These are phyloP conservation scores for Drosophila quinaria DNA, from an alignment of 2,888 invertebrate genomes.

Conservation along the genomic window DNA sequence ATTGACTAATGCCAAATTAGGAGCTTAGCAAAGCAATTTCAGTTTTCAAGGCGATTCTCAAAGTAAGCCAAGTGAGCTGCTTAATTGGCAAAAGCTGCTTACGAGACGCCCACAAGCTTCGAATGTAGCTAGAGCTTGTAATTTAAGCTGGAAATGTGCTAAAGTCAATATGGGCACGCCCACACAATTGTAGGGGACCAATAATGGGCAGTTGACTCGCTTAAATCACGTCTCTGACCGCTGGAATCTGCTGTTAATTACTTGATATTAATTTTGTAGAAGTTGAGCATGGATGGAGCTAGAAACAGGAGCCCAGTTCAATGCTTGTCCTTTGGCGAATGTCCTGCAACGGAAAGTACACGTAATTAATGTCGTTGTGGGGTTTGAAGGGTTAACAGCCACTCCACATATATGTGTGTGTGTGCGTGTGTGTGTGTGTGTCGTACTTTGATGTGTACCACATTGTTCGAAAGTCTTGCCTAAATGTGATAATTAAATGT, in stretches of 20 bases:
- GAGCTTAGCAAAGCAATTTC: constrained; percentile 57
- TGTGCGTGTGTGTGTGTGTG: constrained; percentile 16
- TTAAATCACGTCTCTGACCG: constrained; percentile 77
- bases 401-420: no score
- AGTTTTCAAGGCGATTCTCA: constrained; percentile 50
- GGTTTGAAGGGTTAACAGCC: constrained; percentile 67
- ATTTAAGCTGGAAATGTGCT: constrained; percentile 33
- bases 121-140: not conserved
- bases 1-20: constrained; percentile 51
- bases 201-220: constrained; percentile 34
- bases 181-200: constrained; percentile 44
- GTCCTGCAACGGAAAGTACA: constrained; percentile 33
- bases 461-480: constrained; percentile 22
- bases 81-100: constrained; percentile 76
- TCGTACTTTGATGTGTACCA: constrained; percentile 38
- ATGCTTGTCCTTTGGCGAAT: not conserved
- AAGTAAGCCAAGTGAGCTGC: constrained; percentile 55
- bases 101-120: constrained; percentile 37
- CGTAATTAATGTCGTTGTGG: constrained; percentile 82
- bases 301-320: not conserved
- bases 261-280: constrained; percentile 84
- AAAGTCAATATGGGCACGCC: constrained; percentile 65
- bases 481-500: constrained; percentile 75
- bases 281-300: constrained; percentile 22
- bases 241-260: constrained; percentile 84